Percentiles rank a stretch among this genome's conserved stretches.
Conservation (phyloP, 2,113 vertebrate species). For the Phrynosoma blainvillii region DNA sequence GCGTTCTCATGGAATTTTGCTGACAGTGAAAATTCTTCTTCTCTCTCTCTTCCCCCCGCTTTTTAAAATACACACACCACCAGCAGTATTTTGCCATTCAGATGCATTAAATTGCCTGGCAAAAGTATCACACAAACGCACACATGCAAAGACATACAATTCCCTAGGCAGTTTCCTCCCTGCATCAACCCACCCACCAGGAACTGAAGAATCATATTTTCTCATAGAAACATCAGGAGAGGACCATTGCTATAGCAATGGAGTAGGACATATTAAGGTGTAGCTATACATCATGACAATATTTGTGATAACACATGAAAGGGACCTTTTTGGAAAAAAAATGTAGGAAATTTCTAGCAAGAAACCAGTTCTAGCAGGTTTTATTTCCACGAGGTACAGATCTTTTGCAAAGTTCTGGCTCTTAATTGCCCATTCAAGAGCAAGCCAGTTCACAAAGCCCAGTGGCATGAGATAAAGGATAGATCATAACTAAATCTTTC, state of each 20-base stretch:
- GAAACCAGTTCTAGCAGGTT: too few species aligned
- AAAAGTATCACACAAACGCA: background rate
- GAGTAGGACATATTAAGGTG: too few species aligned
- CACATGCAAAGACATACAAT: background rate
- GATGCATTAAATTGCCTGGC: slow-evolving; percentile 40
- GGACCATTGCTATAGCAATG: background rate
- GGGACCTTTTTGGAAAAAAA: background rate
- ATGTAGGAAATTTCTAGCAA: background rate
- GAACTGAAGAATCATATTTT: background rate
- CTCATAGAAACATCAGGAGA: background rate
- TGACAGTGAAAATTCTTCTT: slow-evolving; percentile 40
- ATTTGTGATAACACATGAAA: background rate
- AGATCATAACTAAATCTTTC: too few species aligned
- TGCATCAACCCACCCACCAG: too few species aligned
- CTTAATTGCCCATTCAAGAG: too few species aligned
- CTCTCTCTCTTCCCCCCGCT: too few species aligned
- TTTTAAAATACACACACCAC: background rate
- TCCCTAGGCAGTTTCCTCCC: slow-evolving; percentile 25
- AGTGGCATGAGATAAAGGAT: too few species aligned
- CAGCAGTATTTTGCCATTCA: slow-evolving; percentile 26
- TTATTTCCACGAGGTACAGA: too few species aligned
- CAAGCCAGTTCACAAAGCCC: too few species aligned
- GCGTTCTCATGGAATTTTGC: slow-evolving; percentile 51
- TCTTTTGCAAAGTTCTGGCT: too few species aligned
- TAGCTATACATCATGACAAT: too few species aligned